Conservation (phyloP, 2,113 vertebrate species). For the Myrmecobius fasciatus region DNA sequence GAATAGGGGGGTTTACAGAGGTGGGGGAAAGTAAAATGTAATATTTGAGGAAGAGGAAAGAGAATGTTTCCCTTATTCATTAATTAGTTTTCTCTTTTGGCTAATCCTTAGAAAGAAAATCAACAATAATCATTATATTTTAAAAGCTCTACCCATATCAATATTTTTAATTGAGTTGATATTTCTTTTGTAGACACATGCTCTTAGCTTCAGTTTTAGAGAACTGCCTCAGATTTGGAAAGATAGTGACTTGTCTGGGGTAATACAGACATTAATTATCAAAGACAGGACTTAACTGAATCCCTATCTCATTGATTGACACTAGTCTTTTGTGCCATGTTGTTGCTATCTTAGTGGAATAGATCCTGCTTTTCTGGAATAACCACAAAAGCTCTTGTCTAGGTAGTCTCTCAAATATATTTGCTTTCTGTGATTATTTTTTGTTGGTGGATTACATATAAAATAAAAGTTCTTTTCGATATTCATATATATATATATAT, state of each 20-base stretch:
- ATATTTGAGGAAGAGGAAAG: neutral
- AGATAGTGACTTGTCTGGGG: neutral
- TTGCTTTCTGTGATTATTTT: constrained; percentile 3
- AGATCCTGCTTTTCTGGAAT: neutral
- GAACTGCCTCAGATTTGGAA: neutral
- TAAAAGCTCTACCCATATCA: neutral
- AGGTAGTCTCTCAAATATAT: neutral
- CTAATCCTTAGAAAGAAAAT: neutral
- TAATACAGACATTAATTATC: too few species aligned
- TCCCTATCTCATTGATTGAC: too few species aligned
- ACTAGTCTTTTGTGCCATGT: too few species aligned
- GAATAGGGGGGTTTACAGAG: neutral
- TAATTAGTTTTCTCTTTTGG: neutral
- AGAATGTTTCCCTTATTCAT: neutral
- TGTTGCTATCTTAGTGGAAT: neutral
- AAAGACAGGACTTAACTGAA: too few species aligned
- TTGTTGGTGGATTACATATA: neutral
- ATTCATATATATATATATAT: too few species aligned
- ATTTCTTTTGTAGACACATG: neutral
- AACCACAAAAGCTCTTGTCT: neutral
- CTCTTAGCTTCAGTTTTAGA: neutral
- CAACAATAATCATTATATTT: neutral
- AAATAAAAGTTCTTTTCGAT: neutral
- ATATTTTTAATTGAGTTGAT: neutral
- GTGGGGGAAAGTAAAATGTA: neutral